Percentiles rank a stretch among this genome's conserved stretches.
Evolutionary conservation across 1,140 invertebrate genomes (phyloP).

Genomic region (Wiebesia pumilae): DNA sequence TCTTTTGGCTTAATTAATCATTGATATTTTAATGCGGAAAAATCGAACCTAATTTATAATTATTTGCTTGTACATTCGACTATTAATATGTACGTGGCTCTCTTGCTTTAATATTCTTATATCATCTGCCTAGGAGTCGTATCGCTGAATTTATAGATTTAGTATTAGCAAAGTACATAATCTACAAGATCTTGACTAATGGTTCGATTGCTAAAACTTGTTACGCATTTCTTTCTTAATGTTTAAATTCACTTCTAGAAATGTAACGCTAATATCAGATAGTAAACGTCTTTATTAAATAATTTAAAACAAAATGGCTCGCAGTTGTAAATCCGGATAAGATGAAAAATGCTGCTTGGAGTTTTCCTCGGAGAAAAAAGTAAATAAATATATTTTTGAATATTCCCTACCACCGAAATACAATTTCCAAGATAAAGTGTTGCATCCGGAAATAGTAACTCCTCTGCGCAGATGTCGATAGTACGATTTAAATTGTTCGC

Average conservation of each 20-base stretch:
- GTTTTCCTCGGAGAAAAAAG: not conserved
- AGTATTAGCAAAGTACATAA: conserved; percentile 1
- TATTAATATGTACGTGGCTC: not conserved
- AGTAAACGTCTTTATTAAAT: not conserved
- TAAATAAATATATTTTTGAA: not conserved
- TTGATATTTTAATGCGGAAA: not conserved
- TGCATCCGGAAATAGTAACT: not conserved
- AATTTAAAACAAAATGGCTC: not conserved
- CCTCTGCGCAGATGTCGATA: not conserved
- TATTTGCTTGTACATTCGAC: not conserved
- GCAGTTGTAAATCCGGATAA: not conserved
- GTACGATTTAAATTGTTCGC: not conserved
- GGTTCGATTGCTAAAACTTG: not conserved
- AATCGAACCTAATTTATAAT: not conserved
- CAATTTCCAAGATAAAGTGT: no score
- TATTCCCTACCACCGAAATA: no score
- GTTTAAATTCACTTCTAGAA: not conserved
- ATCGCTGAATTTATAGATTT: not conserved
- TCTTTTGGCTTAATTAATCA: not conserved
- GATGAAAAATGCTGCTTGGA: not conserved
- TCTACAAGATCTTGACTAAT: conserved; percentile 12
- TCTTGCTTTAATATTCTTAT: not conserved
- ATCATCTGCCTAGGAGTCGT: not conserved
- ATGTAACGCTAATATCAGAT: not conserved
- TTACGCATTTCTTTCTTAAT: conserved; percentile 1